These are phyloP conservation scores for Trypoxylon attenuatum DNA, from an alignment of 2,888 invertebrate species.

Conservation along the genomic window DNA sequence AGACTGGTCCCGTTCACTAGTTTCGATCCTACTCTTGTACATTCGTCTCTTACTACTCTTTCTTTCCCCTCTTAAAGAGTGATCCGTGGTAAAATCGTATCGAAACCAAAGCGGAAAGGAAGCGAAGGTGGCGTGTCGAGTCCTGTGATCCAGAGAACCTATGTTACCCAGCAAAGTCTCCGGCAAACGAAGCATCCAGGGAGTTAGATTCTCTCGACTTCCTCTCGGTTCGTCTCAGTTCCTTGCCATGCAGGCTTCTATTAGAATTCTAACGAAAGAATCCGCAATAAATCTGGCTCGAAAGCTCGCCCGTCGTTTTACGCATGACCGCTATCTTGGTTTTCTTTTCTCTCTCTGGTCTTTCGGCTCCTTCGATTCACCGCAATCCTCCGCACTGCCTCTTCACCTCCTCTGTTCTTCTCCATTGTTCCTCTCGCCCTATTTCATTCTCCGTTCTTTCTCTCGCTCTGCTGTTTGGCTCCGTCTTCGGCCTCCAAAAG, in stretches of 20 bases:
- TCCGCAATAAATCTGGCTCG: conserved; percentile 60
- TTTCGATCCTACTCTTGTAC: neutral
- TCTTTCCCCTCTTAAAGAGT: too few species aligned
- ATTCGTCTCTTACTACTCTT: too few species aligned
- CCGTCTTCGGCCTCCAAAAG: too few species aligned
- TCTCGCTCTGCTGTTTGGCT: neutral
- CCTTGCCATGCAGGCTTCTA: conserved; percentile 19
- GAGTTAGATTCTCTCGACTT: too few species aligned
- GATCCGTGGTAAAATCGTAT: too few species aligned
- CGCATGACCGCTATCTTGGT: conserved; percentile 49
- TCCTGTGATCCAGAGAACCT: too few species aligned
- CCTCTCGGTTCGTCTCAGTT: too few species aligned
- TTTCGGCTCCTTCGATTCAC: neutral
- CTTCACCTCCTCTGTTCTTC: neutral
- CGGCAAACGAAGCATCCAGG: too few species aligned
- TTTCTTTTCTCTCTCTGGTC: conserved; percentile 3
- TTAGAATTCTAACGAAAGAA: conserved; percentile 59
- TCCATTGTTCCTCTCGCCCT: neutral
- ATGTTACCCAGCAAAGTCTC: too few species aligned
- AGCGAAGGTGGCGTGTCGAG: too few species aligned
- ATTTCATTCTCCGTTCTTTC: neutral
- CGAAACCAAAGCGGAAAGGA: too few species aligned
- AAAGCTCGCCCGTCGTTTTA: conserved; percentile 50
- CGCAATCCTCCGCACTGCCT: conserved; percentile 2
- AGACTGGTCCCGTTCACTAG: neutral